phyloP scores from a whole-genome alignment of 2,888 invertebrate species.

The Odontocolon sp. region DNA sequence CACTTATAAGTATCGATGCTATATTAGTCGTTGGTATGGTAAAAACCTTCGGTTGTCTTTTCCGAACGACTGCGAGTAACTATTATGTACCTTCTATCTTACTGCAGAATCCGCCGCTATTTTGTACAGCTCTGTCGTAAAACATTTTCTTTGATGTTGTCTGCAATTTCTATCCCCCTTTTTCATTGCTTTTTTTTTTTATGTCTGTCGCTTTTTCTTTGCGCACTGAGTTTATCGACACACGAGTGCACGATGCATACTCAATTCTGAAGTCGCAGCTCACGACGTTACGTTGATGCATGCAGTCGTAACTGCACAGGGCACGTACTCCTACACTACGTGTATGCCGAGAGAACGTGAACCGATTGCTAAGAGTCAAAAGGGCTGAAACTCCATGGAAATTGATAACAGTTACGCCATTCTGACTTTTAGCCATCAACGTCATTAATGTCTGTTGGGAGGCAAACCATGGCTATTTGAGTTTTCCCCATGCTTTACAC shows the following conservation, averaged over 20 bases:
- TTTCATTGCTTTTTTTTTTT: background rate
- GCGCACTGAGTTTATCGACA: constrained; percentile 13
- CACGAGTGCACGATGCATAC: constrained; percentile 7
- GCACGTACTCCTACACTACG: background rate
- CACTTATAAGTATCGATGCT: background rate
- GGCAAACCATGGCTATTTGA: constrained; percentile 11
- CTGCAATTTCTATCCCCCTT: background rate
- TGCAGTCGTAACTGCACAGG: background rate
- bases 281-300: background rate
- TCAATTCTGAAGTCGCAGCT: background rate
- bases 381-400: too few relatives aligned
- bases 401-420: too few relatives aligned
- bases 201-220: background rate
- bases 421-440: too few relatives aligned
- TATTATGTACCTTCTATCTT: background rate
- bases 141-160: constrained; percentile 11
- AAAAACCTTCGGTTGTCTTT: background rate
- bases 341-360: constrained; percentile 1
- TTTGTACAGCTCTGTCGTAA: background rate
- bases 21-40: background rate
- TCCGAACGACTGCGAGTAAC: background rate
- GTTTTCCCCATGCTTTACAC: background rate
- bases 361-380: too few relatives aligned
- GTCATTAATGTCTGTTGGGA: background rate
- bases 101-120: background rate